A percentile compares a stretch with the other conserved stretches of the same genome.
Evolutionary conservation across 2,888 invertebrate species (phyloP).

Genomic region (Clitarchus hookeri): DNA sequence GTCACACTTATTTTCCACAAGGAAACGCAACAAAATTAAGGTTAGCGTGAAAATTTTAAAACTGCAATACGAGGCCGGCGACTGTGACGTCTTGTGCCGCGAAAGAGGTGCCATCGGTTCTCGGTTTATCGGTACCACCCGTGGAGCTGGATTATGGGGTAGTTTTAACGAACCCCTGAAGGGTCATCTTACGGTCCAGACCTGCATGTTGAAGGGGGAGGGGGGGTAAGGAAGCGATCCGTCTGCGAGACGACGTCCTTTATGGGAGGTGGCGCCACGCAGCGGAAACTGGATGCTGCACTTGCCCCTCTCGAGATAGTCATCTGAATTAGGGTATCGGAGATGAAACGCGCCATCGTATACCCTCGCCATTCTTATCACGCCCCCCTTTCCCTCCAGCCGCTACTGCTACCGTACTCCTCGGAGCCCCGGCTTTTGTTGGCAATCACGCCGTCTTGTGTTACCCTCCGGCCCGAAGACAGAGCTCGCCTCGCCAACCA

Average conservation of each 20-base stretch:
- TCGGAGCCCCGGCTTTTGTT: background rate
- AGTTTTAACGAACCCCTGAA: background rate
- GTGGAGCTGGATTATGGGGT: background rate
- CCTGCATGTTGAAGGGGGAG: background rate
- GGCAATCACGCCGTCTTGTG: background rate
- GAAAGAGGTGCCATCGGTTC: too few species aligned
- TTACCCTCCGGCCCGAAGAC: background rate
- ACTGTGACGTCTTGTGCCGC: too few species aligned
- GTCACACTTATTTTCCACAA: too few species aligned
- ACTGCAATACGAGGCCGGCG: too few species aligned
- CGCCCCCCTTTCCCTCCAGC: background rate
- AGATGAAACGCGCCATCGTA: background rate
- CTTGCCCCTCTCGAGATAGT: background rate
- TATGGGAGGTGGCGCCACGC: background rate
- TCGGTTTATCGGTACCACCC: too few species aligned
- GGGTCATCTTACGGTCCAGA: background rate
- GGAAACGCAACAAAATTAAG: too few species aligned
- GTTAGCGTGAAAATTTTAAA: too few species aligned
- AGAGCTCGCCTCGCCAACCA: background rate
- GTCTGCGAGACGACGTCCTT: background rate
- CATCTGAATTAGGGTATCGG: constrained; percentile 10
- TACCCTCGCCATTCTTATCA: background rate
- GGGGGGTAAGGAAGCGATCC: background rate
- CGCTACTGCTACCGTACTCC: too few species aligned
- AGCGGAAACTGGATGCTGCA: background rate